These are phyloP conservation scores for Brachypteracias leptosomus DNA, from an alignment of 2,113 vertebrate species.

Conservation along the genomic window DNA sequence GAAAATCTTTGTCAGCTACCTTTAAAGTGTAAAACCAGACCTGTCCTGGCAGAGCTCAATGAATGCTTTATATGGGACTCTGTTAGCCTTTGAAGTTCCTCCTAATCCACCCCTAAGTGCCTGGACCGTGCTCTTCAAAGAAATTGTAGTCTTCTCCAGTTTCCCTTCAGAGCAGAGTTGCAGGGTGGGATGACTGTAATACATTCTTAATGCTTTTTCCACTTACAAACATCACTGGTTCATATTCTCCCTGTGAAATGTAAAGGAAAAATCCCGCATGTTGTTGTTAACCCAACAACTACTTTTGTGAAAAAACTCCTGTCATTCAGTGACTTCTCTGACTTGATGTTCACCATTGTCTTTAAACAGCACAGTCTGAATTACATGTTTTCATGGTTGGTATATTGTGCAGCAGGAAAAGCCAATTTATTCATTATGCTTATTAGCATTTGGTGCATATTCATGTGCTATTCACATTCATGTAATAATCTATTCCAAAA, in stretches of 20 bases:
- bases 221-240: background rate
- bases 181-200: background rate
- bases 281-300: background rate
- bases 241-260: background rate
- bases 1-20: background rate
- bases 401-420: background rate
- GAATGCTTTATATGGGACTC: slow-evolving; percentile 25
- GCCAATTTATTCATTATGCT: background rate
- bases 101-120: slow-evolving; percentile 29
- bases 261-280: background rate
- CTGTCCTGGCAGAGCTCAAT: background rate
- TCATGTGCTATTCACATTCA: background rate
- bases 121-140: slow-evolving; percentile 38
- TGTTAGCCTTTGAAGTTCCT: slow-evolving; percentile 57
- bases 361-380: background rate
- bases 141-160: slow-evolving; percentile 10
- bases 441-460: background rate
- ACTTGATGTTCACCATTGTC: background rate
- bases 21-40: slow-evolving; percentile 56
- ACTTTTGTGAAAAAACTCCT: background rate
- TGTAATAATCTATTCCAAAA: background rate
- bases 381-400: background rate
- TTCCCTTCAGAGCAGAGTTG: slow-evolving; percentile 1
- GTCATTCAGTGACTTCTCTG: background rate
- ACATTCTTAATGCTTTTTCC: background rate